Evolutionary conservation across 2,797 vertebrate species (phyloP).

Genomic region (Heterohyrax brucei): DNA sequence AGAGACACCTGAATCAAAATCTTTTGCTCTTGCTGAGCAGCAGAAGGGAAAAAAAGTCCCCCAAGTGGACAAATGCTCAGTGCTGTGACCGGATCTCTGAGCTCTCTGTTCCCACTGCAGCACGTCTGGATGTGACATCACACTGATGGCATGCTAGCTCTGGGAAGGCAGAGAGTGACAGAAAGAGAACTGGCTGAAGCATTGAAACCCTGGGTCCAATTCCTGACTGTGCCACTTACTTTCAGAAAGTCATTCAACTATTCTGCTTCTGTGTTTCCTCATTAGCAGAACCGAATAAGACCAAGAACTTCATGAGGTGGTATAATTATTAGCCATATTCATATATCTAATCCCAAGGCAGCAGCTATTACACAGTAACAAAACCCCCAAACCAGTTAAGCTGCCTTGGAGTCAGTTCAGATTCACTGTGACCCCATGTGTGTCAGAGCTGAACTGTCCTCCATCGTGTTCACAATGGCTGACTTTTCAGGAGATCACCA

Average conservation of each 20-base stretch:
- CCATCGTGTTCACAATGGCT: not conserved
- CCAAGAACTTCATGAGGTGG: not conserved
- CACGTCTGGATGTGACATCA: not conserved
- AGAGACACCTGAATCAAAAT: not conserved
- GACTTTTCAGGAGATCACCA: not conserved
- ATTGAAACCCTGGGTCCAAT: not conserved
- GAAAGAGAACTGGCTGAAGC: not conserved
- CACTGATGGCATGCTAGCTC: not conserved
- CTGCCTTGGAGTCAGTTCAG: not conserved
- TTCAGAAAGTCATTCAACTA: constrained; percentile 10
- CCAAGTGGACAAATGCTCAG: not conserved
- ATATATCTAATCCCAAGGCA: not conserved
- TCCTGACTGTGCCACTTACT: not conserved
- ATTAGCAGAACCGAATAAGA: not conserved
- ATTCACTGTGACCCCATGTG: not conserved
- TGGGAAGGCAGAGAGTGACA: not conserved
- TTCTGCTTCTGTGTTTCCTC: constrained; percentile 38
- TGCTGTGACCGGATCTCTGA: not conserved
- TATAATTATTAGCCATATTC: not conserved
- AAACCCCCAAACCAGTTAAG: not conserved
- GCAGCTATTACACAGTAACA: not conserved
- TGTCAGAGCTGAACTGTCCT: not conserved
- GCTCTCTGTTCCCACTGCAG: accelerated
- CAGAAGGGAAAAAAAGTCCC: not conserved
- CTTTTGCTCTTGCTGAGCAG: not conserved